A percentile compares a stretch with the other conserved stretches of the same genome.
Evolutionary conservation across 2,113 vertebrate genomes (phyloP).

Genomic region (Bujurquina vittata): DNA sequence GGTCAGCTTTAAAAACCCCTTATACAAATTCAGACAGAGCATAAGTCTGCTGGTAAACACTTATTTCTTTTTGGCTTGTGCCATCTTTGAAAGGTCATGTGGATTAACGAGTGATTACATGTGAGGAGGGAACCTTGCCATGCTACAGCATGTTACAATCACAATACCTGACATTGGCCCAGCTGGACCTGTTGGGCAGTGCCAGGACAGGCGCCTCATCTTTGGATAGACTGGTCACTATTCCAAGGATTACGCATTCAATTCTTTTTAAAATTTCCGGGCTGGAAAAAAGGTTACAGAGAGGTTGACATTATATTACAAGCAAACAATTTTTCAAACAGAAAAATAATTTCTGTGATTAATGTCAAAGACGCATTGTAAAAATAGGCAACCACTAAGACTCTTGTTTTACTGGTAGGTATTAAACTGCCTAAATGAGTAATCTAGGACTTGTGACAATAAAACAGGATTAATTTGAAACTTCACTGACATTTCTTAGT

Average conservation of each 20-base stretch:
- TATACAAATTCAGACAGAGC: conserved; percentile 27
- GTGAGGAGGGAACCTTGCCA: neutral
- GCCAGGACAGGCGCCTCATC: conserved; percentile 84
- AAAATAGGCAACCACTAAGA: neutral
- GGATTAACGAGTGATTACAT: conserved; percentile 7
- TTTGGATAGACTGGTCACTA: conserved; percentile 80
- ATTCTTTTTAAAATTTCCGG: conserved; percentile 85
- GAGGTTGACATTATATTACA: neutral
- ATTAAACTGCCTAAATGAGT: neutral
- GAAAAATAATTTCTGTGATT: neutral
- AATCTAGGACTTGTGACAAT: neutral
- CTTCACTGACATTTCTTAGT: neutral
- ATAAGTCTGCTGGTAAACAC: conserved; percentile 24
- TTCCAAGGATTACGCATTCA: conserved; percentile 85
- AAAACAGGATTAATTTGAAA: neutral
- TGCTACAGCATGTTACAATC: conserved; percentile 1
- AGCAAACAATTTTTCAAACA: neutral
- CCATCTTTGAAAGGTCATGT: conserved; percentile 35
- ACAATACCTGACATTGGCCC: conserved; percentile 87
- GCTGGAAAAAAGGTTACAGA: conserved; percentile 73
- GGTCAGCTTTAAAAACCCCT: conserved; percentile 13
- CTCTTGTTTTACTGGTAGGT: no score
- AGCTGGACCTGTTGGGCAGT: conserved; percentile 83
- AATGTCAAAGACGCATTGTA: neutral
- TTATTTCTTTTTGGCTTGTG: conserved; percentile 41